A percentile compares a stretch with the other conserved stretches of the same genome.
phyloP scores from a whole-genome alignment of 2,797 vertebrate genomes.

The Phoeniculus purpureus region DNA sequence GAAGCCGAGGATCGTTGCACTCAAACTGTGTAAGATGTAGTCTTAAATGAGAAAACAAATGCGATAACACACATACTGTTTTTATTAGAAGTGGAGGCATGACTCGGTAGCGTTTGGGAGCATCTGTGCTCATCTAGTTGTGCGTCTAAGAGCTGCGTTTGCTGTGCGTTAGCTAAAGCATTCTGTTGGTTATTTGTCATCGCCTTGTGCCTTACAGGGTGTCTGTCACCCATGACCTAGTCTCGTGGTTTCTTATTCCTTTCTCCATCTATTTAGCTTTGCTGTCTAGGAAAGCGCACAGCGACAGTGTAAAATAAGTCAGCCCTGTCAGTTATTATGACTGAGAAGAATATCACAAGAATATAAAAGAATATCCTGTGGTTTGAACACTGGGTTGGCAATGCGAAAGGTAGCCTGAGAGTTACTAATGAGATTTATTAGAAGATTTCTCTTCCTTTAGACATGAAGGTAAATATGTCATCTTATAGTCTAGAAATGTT shows the following conservation, averaged over 20 bases:
- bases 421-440: neutral
- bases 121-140: neutral
- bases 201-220: neutral
- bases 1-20: neutral
- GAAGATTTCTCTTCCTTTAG: neutral
- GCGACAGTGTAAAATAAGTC: neutral
- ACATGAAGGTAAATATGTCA: neutral
- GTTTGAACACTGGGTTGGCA: neutral
- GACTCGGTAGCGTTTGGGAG: neutral
- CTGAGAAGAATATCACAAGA: neutral
- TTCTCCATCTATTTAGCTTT: neutral
- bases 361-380: fast-evolving
- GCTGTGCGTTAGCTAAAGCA: neutral
- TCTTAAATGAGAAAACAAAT: neutral
- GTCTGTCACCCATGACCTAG: neutral
- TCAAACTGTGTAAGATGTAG: neutral
- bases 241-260: neutral
- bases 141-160: neutral
- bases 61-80: neutral
- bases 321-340: neutral
- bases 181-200: neutral
- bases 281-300: neutral
- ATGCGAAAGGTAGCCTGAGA: neutral
- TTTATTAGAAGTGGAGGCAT: neutral
- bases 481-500: neutral